Conservation (phyloP, 1,140 invertebrate species). For the Pseudomyrmex cubaensis region DNA sequence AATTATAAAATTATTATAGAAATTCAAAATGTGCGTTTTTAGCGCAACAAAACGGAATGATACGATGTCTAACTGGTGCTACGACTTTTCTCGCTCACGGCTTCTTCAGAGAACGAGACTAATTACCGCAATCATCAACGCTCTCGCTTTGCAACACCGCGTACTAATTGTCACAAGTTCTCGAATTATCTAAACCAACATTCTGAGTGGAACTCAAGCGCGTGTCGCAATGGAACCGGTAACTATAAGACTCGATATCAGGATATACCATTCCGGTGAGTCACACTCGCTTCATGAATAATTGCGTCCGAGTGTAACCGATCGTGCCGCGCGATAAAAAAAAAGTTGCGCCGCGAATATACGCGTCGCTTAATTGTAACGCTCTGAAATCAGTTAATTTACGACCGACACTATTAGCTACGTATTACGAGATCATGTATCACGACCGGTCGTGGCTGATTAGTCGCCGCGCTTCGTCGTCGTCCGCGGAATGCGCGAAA, state of each 20-base stretch:
- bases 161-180: background rate
- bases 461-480: background rate
- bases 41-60: too few species aligned
- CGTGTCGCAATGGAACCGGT: constrained; percentile 31
- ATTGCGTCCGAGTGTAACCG: constrained; percentile 45
- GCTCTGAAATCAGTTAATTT: constrained; percentile 51
- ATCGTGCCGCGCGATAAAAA: constrained; percentile 57
- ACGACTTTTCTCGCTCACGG: background rate
- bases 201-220: constrained; percentile 15
- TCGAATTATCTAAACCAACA: constrained; percentile 40
- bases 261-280: constrained; percentile 69
- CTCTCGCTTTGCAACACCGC: background rate
- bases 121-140: background rate
- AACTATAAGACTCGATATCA: constrained; percentile 61
- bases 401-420: constrained; percentile 13
- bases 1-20: too few species aligned
- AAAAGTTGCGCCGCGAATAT: background rate
- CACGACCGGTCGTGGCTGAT: constrained; percentile 11
- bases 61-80: background rate
- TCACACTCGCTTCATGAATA: constrained; percentile 63
- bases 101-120: background rate
- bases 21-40: too few species aligned
- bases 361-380: constrained; percentile 37
- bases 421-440: constrained; percentile 11
- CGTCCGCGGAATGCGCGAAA: constrained; percentile 23